Conservation (phyloP, 2,888 invertebrate species). For the Xylota segnis region DNA sequence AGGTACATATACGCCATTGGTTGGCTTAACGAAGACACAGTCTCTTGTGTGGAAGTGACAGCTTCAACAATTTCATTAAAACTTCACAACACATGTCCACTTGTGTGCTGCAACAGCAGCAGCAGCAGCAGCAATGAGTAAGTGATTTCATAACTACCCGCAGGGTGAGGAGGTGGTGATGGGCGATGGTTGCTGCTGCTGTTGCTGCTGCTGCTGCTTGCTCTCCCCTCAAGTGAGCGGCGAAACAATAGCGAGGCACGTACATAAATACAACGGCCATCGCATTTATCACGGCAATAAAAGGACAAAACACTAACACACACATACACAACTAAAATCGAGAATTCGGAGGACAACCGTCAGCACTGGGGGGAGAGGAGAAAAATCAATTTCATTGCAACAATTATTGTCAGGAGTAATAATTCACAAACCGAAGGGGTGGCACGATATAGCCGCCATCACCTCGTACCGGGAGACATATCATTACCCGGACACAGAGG, state of each 20-base stretch:
- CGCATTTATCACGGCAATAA: slow-evolving; percentile 71
- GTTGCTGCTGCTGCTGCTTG: neutral
- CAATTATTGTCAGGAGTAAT: slow-evolving; percentile 69
- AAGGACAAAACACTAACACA: slow-evolving; percentile 46
- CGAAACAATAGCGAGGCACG: slow-evolving; percentile 60
- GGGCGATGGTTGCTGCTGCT: too few species aligned
- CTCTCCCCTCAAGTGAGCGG: neutral
- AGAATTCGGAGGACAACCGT: neutral
- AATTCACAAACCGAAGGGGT: slow-evolving; percentile 66
- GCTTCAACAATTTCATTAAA: slow-evolving; percentile 58
- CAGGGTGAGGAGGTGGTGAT: slow-evolving; percentile 26
- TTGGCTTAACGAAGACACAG: neutral
- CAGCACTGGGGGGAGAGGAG: neutral
- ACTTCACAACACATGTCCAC: slow-evolving; percentile 29
- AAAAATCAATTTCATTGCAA: slow-evolving; percentile 74
- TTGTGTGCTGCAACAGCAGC: slow-evolving; percentile 11
- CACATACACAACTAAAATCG: slow-evolving; percentile 15
- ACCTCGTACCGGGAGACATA: slow-evolving; percentile 37
- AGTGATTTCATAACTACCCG: slow-evolving; percentile 44
- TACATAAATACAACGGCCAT: slow-evolving; percentile 66
- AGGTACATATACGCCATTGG: slow-evolving; percentile 36
- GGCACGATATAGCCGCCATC: slow-evolving; percentile 38
- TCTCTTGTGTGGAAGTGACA: slow-evolving; percentile 41
- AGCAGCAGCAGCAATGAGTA: slow-evolving; percentile 41
- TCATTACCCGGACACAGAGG: slow-evolving; percentile 33